Conservation (phyloP, 2,113 vertebrate genomes). For the Corvus moneduloides region DNA sequence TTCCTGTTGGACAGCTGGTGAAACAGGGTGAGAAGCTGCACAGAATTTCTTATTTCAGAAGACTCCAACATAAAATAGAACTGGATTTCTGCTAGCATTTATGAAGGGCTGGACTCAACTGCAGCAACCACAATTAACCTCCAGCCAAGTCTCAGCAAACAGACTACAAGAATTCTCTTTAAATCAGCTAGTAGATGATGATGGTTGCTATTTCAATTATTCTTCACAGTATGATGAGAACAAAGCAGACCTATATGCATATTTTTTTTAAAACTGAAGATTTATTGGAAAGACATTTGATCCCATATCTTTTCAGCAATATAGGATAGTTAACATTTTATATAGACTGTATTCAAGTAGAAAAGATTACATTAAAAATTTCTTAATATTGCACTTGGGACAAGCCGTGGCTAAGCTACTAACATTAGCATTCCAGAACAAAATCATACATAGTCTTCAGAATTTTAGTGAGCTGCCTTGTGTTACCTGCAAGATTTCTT, state of each 20-base stretch:
- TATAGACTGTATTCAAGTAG: slow-evolving; percentile 66
- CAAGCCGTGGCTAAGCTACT: slow-evolving; percentile 54
- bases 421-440: slow-evolving; percentile 26
- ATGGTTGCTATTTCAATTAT: not conserved
- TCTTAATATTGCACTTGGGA: slow-evolving; percentile 61
- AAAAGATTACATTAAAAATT: slow-evolving; percentile 60
- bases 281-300: slow-evolving; percentile 73
- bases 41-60: not conserved
- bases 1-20: not conserved
- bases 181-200: not conserved
- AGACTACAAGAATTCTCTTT: not conserved
- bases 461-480: not conserved
- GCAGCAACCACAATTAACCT: not conserved
- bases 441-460: not conserved
- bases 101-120: not conserved
- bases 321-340: slow-evolving; percentile 54
- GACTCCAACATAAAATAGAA: not conserved
- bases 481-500: not conserved
- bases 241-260: not conserved
- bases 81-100: not conserved
- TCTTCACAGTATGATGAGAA: not conserved
- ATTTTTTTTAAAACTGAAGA: slow-evolving; percentile 45
- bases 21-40: not conserved
- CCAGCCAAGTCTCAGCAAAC: not conserved
- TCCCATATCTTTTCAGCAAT: slow-evolving; percentile 62